Evolutionary conservation across 2,113 vertebrate genomes (phyloP).

Genomic region (Solea senegalensis): DNA sequence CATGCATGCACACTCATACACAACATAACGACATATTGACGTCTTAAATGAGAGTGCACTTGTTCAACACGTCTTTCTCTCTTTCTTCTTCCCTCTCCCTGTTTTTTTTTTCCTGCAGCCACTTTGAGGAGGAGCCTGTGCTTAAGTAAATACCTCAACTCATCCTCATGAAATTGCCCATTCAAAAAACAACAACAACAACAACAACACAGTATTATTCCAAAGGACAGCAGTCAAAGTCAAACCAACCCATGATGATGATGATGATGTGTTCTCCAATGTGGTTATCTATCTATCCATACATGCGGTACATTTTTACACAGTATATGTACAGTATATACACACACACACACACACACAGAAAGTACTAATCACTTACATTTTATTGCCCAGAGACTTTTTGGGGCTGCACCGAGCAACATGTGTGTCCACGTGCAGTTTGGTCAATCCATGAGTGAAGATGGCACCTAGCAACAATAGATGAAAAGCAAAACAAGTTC

Average conservation of each 20-base stretch:
- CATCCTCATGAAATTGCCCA: constrained; percentile 81
- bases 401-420: constrained; percentile 66
- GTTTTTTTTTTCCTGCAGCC: constrained; percentile 80
- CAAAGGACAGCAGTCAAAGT: constrained; percentile 79
- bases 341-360: constrained; percentile 4
- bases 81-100: neutral
- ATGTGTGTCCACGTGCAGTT: constrained; percentile 74
- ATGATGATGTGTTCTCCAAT: constrained; percentile 78
- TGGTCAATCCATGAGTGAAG: constrained; percentile 63
- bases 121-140: constrained; percentile 81
- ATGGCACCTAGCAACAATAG: neutral
- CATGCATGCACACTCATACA: neutral
- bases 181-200: constrained; percentile 77
- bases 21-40: neutral
- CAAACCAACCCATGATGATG: constrained; percentile 84
- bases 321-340: constrained; percentile 84
- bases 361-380: constrained; percentile 69
- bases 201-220: constrained; percentile 73
- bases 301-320: constrained; percentile 87
- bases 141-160: constrained; percentile 72
- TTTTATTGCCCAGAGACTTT: constrained; percentile 78
- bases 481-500: neutral
- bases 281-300: constrained; percentile 83
- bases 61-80: neutral
- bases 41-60: no score